phyloP scores from a whole-genome alignment of 2,888 invertebrate species.

The Parnassius glacialis region DNA sequence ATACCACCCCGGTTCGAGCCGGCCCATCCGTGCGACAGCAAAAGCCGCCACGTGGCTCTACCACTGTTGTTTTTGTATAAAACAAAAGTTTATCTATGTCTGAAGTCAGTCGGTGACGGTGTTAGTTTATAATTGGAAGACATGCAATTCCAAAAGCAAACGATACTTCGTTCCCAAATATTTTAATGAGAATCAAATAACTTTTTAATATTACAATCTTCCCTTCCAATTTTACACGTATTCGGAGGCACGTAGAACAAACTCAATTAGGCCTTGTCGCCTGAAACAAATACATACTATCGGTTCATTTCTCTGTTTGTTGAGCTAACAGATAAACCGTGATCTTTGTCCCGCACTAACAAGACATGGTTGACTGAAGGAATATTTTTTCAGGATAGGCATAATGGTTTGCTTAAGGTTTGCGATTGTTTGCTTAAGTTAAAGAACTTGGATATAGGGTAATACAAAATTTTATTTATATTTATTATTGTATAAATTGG shows the following conservation, averaged over 20 bases:
- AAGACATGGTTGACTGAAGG: conserved; percentile 40
- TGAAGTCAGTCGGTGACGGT: too few relatives aligned
- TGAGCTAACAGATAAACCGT: conserved; percentile 41
- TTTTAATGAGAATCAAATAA: conserved; percentile 8
- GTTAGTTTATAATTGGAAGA: too few relatives aligned
- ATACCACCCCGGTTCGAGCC: too few relatives aligned
- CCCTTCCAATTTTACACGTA: conserved; percentile 34
- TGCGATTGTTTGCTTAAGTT: not conserved
- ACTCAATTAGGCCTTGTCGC: conserved; percentile 56
- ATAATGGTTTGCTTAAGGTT: not conserved
- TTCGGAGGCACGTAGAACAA: conserved; percentile 52
- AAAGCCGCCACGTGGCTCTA: too few relatives aligned
- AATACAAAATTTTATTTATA: too few relatives aligned
- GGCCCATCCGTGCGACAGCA: too few relatives aligned
- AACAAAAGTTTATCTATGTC: too few relatives aligned
- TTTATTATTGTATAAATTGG: too few relatives aligned
- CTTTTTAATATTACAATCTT: conserved; percentile 7
- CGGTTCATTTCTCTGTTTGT: conserved; percentile 35
- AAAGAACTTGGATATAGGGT: too few relatives aligned
- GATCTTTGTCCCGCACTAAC: conserved; percentile 50
- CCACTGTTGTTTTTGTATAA: too few relatives aligned
- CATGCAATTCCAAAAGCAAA: too few relatives aligned
- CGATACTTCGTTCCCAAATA: too few relatives aligned
- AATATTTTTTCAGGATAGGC: conserved; percentile 54
- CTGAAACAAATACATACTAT: conserved; percentile 37